Evolutionary conservation across 2,797 vertebrate genomes (phyloP).

Genomic region (Pagetopsis macropterus): DNA sequence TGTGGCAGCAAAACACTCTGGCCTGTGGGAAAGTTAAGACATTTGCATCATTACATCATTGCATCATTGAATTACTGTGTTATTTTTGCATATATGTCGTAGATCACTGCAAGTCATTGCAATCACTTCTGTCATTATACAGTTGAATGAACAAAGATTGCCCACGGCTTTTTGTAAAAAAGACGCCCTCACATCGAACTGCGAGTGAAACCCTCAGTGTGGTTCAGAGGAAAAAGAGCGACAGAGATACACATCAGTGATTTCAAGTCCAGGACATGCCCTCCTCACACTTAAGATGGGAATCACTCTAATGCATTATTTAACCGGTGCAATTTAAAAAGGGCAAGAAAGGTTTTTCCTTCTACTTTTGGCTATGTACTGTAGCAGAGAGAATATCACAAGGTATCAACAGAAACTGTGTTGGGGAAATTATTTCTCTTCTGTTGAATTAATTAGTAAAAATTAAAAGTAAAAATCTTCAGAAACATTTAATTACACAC

Average conservation of each 20-base stretch:
- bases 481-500: background rate
- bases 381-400: background rate
- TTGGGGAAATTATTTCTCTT: background rate
- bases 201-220: constrained; percentile 25
- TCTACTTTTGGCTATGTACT: constrained; percentile 5
- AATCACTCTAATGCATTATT: constrained; percentile 48
- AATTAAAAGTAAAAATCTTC: background rate
- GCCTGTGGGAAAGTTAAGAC: constrained; percentile 10
- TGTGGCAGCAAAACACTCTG: background rate
- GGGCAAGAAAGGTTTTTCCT: constrained; percentile 8
- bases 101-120: constrained; percentile 39
- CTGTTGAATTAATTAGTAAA: background rate
- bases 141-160: constrained; percentile 56
- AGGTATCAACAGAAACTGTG: background rate
- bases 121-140: constrained; percentile 53
- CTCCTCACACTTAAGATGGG: constrained; percentile 27
- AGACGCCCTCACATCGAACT: constrained; percentile 32
- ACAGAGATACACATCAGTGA: constrained; percentile 16
- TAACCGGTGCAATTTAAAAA: constrained; percentile 48
- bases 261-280: constrained; percentile 4
- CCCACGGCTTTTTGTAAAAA: constrained; percentile 28
- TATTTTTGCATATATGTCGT: constrained; percentile 14
- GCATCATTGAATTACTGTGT: constrained; percentile 29
- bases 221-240: background rate
- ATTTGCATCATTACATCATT: constrained; percentile 29